phyloP scores from a whole-genome alignment of 92 coral and sea anemone genomes.

The Phenganax subtilis region DNA sequence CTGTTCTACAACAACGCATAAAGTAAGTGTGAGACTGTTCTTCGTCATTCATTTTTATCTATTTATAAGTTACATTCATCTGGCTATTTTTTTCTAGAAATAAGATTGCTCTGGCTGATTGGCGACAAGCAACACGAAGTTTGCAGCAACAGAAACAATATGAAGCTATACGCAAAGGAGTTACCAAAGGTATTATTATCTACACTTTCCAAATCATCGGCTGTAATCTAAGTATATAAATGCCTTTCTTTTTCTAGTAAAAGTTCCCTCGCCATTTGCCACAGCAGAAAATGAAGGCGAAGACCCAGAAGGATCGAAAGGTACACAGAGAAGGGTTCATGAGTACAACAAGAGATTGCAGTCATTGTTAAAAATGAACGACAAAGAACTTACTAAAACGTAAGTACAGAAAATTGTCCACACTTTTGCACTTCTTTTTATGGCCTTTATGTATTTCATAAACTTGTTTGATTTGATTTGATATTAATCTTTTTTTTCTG shows the following conservation, averaged over 20 bases:
- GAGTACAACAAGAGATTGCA: conserved; percentile 33
- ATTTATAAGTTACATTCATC: not conserved
- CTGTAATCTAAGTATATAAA: not conserved
- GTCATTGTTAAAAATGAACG: conserved; percentile 26
- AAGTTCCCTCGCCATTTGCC: conserved; percentile 85
- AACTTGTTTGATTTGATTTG: not conserved
- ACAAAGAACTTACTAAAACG: conserved; percentile 30
- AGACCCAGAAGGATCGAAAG: conserved; percentile 3
- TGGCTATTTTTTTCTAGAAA: conserved; percentile 51
- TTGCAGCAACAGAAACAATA: conserved; percentile 78
- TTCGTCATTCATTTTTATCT: not conserved
- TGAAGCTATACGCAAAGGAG: conserved; percentile 59
- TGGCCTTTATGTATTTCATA: not conserved
- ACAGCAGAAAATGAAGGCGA: conserved; percentile 49
- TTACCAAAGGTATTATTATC: conserved; percentile 51
- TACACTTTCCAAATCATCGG: too few relatives aligned
- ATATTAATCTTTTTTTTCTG: not conserved
- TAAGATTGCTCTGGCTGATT: conserved; percentile 74
- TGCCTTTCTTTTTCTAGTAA: conserved; percentile 43
- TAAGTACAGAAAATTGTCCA: not conserved
- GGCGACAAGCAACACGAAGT: conserved; percentile 72
- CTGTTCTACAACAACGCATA: conserved; percentile 63
- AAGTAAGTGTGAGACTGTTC: conserved; percentile 57
- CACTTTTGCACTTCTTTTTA: not conserved
- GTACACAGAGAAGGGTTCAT: conserved; percentile 28